Percentiles rank a stretch among this genome's conserved stretches.
Conservation (phyloP, 2,797 vertebrate species). For the Hydrolagus colliei region DNA sequence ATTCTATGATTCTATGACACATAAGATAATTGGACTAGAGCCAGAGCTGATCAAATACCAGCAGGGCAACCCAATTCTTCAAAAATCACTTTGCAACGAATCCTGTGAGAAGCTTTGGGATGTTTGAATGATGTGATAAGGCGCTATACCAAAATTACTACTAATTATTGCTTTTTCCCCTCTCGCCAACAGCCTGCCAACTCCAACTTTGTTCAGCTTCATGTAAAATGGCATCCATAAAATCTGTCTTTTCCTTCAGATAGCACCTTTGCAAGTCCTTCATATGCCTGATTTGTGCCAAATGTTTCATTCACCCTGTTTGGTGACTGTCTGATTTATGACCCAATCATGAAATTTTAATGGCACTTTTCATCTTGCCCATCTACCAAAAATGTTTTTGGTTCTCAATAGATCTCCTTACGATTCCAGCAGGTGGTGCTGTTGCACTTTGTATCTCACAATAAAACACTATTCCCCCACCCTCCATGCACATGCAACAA, state of each 20-base stretch:
- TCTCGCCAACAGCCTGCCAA: not conserved
- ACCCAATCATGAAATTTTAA: not conserved
- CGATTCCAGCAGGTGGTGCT: conserved; percentile 23
- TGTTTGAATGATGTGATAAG: no score
- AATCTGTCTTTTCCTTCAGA: not conserved
- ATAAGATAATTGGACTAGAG: no score
- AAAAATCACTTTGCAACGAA: no score
- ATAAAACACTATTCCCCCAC: not conserved
- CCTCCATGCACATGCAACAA: not conserved
- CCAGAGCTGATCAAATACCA: no score
- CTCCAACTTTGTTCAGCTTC: not conserved
- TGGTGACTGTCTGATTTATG: not conserved
- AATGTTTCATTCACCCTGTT: not conserved
- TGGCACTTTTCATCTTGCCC: not conserved
- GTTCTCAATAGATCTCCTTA: not conserved
- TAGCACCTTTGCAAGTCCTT: not conserved
- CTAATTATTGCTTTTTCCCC: no score
- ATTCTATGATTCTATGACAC: no score
- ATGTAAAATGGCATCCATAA: not conserved
- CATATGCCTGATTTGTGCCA: not conserved
- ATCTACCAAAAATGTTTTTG: not conserved
- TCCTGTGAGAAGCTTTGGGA: no score
- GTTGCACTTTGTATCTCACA: not conserved
- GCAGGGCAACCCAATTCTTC: no score
- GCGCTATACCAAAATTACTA: no score